Base-by-base conservation (phyloP, 2,113 vertebrate species). In the Illadopsis cleaveri region DNA sequence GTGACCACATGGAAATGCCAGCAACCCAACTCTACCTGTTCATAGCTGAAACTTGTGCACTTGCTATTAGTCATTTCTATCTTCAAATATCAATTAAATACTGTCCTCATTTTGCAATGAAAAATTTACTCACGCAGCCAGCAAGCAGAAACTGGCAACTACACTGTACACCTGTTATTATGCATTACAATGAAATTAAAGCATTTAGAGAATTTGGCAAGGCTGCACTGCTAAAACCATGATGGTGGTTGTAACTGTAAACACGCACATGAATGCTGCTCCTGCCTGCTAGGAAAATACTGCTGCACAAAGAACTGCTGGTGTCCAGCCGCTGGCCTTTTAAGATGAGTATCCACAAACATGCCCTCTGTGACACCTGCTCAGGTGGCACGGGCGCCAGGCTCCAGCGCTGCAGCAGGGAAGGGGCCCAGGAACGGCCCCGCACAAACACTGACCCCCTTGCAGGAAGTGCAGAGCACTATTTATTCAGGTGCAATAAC, bases 401-500 rank as follows among this genome's bases (percentile, higher is more conserved):
- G 94, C 93, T 94, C 95, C 83, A 65, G 91, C 90, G 88, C 65
- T 95, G 86, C 92, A 48, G 93, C 82, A 33, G 90, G 81, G 77
- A 94, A 94, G 96, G 73, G 84, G 61, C 89, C 27, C 27, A 89
- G 68, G 90, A 92, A 89, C 72, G 77, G 69, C 92, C 82, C 95
- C 68, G 73, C 71, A 42, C 76, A 92, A 92, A 96, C 70, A 2
- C 89, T 92, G 97, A 98, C 97, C 98, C 97, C 97, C 91, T 87
- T 66, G 97, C 97, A 97, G 98, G 98, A 99, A 98, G 98, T 95
- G 97, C 94, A 96, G 96, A 97, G 96, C 98, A 83, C 92, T 99
- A 98, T 99, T 99, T 99, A 98, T 98, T 99, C 99, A 99, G 99
- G 99, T 99, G 99, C 98, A 98, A 98, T 98, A 99, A 98, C 94